Evolutionary conservation across 2,113 vertebrate genomes (phyloP).

Genomic region (Hymenochirus boettgeri): DNA sequence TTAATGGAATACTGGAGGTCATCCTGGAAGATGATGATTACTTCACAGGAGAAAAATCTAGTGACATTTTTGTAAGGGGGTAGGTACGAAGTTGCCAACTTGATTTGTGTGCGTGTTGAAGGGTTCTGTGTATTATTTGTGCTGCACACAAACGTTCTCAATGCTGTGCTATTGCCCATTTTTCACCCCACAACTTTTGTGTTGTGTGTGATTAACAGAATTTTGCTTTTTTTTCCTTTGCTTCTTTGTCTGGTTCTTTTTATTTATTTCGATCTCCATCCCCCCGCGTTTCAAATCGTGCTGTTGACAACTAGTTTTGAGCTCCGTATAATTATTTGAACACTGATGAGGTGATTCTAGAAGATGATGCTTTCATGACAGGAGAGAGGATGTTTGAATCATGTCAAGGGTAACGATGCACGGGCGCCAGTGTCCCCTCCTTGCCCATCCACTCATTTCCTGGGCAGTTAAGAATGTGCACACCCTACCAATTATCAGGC

Average conservation of each 20-base stretch:
- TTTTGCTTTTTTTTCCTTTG: slow-evolving; percentile 29
- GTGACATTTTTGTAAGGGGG: slow-evolving; percentile 97
- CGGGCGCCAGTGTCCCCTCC: slow-evolving; percentile 15
- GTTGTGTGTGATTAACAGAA: slow-evolving; percentile 24
- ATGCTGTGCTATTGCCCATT: slow-evolving; percentile 23
- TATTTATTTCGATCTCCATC: slow-evolving; percentile 59
- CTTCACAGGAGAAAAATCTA: slow-evolving; percentile 99
- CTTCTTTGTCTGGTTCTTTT: slow-evolving; percentile 46
- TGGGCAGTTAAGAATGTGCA: slow-evolving; percentile 3
- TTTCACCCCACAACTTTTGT: slow-evolving; percentile 39
- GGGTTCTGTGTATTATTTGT: slow-evolving; percentile 33
- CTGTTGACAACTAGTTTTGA: slow-evolving; percentile 73
- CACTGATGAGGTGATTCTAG: slow-evolving; percentile 69
- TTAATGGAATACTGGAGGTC: slow-evolving; percentile 98
- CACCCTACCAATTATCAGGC: accelerated
- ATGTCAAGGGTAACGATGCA: slow-evolving; percentile 71
- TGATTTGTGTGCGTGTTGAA: slow-evolving; percentile 37
- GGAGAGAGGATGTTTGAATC: slow-evolving; percentile 79
- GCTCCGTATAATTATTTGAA: slow-evolving; percentile 68
- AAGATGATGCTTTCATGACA: slow-evolving; percentile 71
- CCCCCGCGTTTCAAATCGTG: slow-evolving; percentile 54
- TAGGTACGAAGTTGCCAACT: slow-evolving; percentile 63
- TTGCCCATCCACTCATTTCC: neutral
- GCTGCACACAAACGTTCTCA: slow-evolving; percentile 19
- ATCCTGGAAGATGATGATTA: slow-evolving; percentile 97